Conservation (phyloP, 2,888 invertebrate genomes). For the Harmothoe impar region DNA sequence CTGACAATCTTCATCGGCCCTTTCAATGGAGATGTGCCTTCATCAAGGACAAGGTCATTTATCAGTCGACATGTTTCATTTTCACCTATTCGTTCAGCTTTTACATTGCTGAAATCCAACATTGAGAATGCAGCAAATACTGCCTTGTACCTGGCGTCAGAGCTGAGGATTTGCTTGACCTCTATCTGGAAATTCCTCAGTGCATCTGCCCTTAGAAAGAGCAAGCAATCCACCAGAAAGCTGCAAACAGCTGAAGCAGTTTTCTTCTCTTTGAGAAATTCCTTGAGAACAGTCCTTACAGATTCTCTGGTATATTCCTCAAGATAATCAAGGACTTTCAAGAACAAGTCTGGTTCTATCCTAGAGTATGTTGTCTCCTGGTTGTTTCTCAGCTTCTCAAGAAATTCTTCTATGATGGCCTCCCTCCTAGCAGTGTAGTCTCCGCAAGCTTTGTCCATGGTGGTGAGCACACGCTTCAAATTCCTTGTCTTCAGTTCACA, state of each 20-base stretch:
- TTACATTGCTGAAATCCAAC: neutral
- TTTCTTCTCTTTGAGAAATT: neutral
- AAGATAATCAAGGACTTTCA: neutral
- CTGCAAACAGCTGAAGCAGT: neutral
- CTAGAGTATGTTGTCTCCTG: neutral
- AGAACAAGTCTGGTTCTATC: neutral
- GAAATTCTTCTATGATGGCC: neutral
- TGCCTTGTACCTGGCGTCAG: neutral
- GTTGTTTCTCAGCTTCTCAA: neutral
- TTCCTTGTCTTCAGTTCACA: neutral
- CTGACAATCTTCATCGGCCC: slow-evolving; percentile 38
- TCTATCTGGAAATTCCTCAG: neutral
- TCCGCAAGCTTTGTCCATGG: neutral
- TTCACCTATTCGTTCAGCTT: neutral
- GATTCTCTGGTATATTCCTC: neutral
- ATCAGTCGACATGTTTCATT: slow-evolving; percentile 24
- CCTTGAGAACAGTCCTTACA: neutral
- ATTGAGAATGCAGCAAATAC: neutral
- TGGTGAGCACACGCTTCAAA: neutral
- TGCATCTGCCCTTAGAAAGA: neutral
- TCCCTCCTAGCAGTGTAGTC: neutral
- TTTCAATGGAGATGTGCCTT: neutral
- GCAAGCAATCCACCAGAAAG: neutral
- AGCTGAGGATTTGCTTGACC: neutral
- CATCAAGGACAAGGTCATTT: neutral